Evolutionary conservation across 2,113 vertebrate genomes (phyloP).

Genomic region (Pseudolaguvia tuberculata): DNA sequence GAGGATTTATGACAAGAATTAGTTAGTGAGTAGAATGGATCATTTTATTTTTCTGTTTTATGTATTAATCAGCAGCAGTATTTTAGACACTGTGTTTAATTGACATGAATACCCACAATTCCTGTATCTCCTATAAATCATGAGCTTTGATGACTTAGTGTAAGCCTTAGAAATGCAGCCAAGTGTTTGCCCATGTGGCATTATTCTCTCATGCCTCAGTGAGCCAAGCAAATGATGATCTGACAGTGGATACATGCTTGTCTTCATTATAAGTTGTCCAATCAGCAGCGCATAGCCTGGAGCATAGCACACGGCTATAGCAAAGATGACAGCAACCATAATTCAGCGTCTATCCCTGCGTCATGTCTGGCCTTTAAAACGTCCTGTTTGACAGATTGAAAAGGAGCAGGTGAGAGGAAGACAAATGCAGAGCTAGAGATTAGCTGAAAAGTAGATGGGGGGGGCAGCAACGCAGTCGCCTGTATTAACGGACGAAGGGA

Average conservation of each 20-base stretch:
- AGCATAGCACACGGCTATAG: conserved; percentile 36
- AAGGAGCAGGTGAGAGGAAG: conserved; percentile 24
- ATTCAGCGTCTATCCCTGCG: conserved; percentile 18
- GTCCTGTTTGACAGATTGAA: conserved; percentile 38
- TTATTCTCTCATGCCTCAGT: conserved; percentile 33
- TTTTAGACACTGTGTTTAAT: neutral
- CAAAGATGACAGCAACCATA: conserved; percentile 26
- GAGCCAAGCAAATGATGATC: conserved; percentile 41
- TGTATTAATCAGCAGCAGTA: neutral
- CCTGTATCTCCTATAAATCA: neutral
- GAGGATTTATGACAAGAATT: neutral
- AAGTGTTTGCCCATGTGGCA: conserved; percentile 1
- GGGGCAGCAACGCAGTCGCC: conserved; percentile 33
- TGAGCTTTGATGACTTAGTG: neutral
- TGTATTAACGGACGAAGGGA: conserved; percentile 52
- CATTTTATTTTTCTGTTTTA: no score
- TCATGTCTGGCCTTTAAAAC: conserved; percentile 43
- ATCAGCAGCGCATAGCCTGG: conserved; percentile 24
- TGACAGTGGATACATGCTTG: conserved; percentile 10
- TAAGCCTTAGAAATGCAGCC: neutral
- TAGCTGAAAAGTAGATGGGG: conserved; percentile 49
- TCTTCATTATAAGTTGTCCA: conserved; percentile 48
- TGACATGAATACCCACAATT: conserved; percentile 1
- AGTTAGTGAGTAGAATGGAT: no score
- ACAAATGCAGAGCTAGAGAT: conserved; percentile 55